Base-by-base conservation (phyloP, 2,113 vertebrate species). In the Pithys albifrons region DNA sequence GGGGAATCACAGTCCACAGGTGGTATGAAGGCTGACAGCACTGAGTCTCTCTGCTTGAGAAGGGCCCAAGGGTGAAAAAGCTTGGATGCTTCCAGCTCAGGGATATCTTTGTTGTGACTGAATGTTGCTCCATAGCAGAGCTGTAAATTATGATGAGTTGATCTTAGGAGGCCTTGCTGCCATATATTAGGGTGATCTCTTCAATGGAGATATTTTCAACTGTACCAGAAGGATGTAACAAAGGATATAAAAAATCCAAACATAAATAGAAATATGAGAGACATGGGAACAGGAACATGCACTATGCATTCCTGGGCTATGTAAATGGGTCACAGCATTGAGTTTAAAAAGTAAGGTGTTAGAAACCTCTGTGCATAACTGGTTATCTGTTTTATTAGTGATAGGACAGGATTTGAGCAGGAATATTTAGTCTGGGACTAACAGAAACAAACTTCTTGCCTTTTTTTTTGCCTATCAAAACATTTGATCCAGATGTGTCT, bases 261-360 rank as follows among this genome's bases (percentile, higher is more conserved):
- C 7, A 48, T 52, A 35, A 64, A 27, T 85, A 76, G 81, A 89
- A 95, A 73, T 41, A 74, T 35, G 59, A 62, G 64, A 95, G 64
- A 92, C 89, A 58, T 62, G 35, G 27, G 61, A 91, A 74, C 20
- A 59, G 55, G 69, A 75, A 75, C 29, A 64, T 14, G 23, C 13
- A 35, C 16, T 49, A 8, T 15, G 8, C 18, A 5, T 73, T 93
- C 35, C 58, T 61, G 46, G 33, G 22, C 58, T 61, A 5, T 55
- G 35, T 72, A 72, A 83, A 64, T 55, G 52, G 2, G 0, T 86
- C 15, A 57, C 23, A 19, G 39, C 54, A 51, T 13, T 46, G 33
- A 67, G 51, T 51, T 85, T 31, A 27, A 78, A 77, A 76, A 71
- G 29, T 16, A 93, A 45, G 10, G 28, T 59, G 59, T 22, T 8